These are phyloP conservation scores for Okapia johnstoni DNA, from an alignment of 2,113 vertebrate genomes.

Conservation along the genomic window DNA sequence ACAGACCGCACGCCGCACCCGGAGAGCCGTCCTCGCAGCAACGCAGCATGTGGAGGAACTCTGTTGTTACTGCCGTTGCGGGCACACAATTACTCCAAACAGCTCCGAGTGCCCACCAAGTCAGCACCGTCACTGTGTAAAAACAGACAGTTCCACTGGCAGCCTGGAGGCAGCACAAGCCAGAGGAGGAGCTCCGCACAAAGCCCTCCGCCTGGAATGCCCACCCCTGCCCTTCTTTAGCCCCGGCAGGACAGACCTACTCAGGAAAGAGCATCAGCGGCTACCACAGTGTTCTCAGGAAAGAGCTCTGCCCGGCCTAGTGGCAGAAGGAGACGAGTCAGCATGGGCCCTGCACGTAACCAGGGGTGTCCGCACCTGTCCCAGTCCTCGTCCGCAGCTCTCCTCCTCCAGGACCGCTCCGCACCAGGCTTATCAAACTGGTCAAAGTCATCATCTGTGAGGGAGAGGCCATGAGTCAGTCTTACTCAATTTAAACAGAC, in stretches of 20 bases:
- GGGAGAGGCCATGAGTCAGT: slow-evolving; percentile 47
- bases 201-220: too few species aligned
- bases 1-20: fast-evolving
- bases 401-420: slow-evolving; percentile 93
- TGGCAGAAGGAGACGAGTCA: not conserved
- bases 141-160: not conserved
- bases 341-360: not conserved
- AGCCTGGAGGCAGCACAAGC: not conserved
- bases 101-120: not conserved
- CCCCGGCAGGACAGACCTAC: not conserved
- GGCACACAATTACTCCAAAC: not conserved
- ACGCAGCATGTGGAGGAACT: fast-evolving
- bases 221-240: not conserved
- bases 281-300: not conserved
- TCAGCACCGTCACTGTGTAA: fast-evolving
- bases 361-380: slow-evolving; percentile 85
- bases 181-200: not conserved
- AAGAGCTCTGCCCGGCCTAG: not conserved
- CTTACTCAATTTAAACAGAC: slow-evolving; percentile 12
- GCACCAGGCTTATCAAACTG: slow-evolving; percentile 97
- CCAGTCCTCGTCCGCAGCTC: slow-evolving; percentile 91
- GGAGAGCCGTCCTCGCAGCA: fast-evolving
- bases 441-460: slow-evolving; percentile 93
- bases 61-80: not conserved
- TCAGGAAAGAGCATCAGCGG: fast-evolving